These are phyloP conservation scores for Drosophila koepferae DNA, from an alignment of 2,888 invertebrate genomes.

Conservation along the genomic window DNA sequence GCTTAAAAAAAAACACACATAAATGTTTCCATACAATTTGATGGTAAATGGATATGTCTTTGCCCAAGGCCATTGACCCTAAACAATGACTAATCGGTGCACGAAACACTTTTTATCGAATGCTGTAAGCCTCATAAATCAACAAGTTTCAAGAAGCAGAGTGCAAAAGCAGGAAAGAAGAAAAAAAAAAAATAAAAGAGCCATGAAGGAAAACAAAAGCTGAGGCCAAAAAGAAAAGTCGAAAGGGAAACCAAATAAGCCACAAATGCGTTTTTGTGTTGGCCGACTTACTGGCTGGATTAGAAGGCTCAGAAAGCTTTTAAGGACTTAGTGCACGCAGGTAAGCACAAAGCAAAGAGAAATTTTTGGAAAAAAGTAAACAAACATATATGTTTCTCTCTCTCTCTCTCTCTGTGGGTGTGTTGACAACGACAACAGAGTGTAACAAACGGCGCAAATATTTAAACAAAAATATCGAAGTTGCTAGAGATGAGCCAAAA, in stretches of 20 bases:
- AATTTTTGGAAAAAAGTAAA: slow-evolving; percentile 28
- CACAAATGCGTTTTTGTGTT: slow-evolving; percentile 68
- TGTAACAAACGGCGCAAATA: slow-evolving; percentile 50
- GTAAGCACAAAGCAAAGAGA: slow-evolving; percentile 34
- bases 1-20: background rate
- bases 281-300: slow-evolving; percentile 68
- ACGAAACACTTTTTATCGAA: slow-evolving; percentile 18
- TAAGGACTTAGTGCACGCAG: slow-evolving; percentile 50
- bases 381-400: background rate
- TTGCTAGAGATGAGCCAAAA: slow-evolving; percentile 34
- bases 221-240: slow-evolving; percentile 17
- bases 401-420: background rate
- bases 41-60: background rate
- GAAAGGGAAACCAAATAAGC: slow-evolving; percentile 57
- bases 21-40: background rate
- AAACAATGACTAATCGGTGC: slow-evolving; percentile 28
- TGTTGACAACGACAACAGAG: slow-evolving; percentile 10
- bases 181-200: background rate
- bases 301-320: slow-evolving; percentile 63
- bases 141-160: slow-evolving; percentile 14
- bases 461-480: slow-evolving; percentile 41
- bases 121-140: slow-evolving; percentile 29
- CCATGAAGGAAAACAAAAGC: background rate
- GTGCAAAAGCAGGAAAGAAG: background rate
- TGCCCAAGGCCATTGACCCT: background rate